Conservation (phyloP, 2,797 vertebrate species). For the Morus bassanus region DNA sequence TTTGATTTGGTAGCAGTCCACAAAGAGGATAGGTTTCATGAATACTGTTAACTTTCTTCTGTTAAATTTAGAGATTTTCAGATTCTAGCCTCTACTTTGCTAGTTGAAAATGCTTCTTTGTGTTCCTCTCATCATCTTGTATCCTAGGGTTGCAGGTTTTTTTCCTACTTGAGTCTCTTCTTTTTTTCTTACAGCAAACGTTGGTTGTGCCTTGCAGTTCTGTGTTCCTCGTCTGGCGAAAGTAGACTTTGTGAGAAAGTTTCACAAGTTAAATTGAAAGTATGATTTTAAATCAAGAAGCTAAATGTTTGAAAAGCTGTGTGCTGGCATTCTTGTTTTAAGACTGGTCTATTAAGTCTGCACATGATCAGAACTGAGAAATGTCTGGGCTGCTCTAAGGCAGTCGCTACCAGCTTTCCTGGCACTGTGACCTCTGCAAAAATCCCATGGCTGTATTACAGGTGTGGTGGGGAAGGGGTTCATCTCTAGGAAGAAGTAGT, state of each 20-base stretch:
- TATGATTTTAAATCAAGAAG: background rate
- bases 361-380: background rate
- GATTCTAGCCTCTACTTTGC: background rate
- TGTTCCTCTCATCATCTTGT: background rate
- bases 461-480: background rate
- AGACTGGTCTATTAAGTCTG: background rate
- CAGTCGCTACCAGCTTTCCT: fast-evolving
- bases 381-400: background rate
- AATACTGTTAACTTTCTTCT: background rate
- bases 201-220: background rate
- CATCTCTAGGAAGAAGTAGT: background rate
- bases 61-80: background rate
- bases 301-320: background rate
- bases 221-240: background rate
- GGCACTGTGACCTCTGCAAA: background rate
- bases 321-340: background rate
- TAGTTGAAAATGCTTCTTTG: background rate
- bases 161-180: background rate
- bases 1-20: background rate
- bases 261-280: background rate
- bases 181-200: background rate
- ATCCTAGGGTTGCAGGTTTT: background rate
- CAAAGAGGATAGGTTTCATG: background rate
- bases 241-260: background rate
- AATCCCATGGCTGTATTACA: background rate